A percentile compares a stretch with the other conserved stretches of the same genome.
Evolutionary conservation across 1,140 invertebrate genomes (phyloP).

Genomic region (Potamilus streckersoni): DNA sequence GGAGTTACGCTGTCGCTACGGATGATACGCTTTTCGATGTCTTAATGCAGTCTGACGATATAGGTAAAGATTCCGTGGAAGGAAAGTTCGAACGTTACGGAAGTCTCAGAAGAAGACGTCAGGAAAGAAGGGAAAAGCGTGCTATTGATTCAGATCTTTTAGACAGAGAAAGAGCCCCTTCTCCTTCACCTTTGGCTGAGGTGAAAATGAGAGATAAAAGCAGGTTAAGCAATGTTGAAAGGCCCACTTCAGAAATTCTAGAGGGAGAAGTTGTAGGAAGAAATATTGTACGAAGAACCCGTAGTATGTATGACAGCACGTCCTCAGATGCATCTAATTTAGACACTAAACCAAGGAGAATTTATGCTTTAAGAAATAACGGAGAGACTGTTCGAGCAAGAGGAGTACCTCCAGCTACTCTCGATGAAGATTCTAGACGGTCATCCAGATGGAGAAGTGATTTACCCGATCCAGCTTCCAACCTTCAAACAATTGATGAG

Average conservation of each 20-base stretch:
- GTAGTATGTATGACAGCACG: conserved; percentile 47
- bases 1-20: conserved; percentile 41
- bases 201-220: conserved; percentile 24
- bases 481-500: conserved; percentile 52
- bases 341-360: conserved; percentile 11
- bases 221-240: conserved; percentile 16
- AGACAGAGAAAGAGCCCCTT: conserved; percentile 55
- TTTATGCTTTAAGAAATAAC: conserved; percentile 20
- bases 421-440: conserved; percentile 13
- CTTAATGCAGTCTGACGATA: conserved; percentile 37
- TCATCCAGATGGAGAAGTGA: conserved; percentile 39
- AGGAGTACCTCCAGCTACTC: conserved; percentile 5
- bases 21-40: conserved; percentile 54
- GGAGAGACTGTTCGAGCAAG: conserved; percentile 26
- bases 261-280: conserved; percentile 14
- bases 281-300: conserved; percentile 32
- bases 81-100: conserved; percentile 49
- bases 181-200: conserved; percentile 51
- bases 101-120: conserved; percentile 46
- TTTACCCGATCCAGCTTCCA: conserved; percentile 25
- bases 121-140: conserved; percentile 35
- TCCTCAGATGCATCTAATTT: conserved; percentile 9
- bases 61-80: conserved; percentile 26
- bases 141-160: conserved; percentile 28
- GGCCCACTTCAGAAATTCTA: conserved; percentile 35